A percentile compares a stretch with the other conserved stretches of the same genome.
Evolutionary conservation across 2,888 invertebrate species (phyloP).

Genomic region (Sphaerophoria taeniata): DNA sequence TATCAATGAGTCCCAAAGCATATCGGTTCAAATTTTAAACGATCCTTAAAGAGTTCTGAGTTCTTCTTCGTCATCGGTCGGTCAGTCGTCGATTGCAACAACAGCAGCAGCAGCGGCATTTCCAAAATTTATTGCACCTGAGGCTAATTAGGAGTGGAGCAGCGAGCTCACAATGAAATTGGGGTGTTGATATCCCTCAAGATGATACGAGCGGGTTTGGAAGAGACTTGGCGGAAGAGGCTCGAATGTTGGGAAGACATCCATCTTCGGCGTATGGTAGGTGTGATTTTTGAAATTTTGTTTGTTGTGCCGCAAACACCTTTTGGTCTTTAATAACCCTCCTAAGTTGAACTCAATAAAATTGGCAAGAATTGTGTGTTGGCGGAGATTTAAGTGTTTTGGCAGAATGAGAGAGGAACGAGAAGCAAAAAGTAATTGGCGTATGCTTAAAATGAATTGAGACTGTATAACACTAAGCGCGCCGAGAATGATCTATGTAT

Average conservation of each 20-base stretch:
- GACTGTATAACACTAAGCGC: not conserved
- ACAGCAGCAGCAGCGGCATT: slow-evolving; percentile 56
- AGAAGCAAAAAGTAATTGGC: not conserved
- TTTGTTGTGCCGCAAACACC: slow-evolving; percentile 75
- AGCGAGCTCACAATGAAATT: slow-evolving; percentile 59
- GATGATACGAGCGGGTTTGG: not conserved
- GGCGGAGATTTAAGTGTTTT: slow-evolving; percentile 21
- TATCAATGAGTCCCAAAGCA: slow-evolving; percentile 2
- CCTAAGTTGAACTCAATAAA: slow-evolving; percentile 68
- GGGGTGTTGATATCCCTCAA: slow-evolving; percentile 69
- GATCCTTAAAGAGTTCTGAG: slow-evolving; percentile 52
- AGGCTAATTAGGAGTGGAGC: slow-evolving; percentile 73
- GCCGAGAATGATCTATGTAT: no score
- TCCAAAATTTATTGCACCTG: slow-evolving; percentile 73
- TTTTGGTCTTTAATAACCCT: slow-evolving; percentile 71
- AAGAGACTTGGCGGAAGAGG: not conserved
- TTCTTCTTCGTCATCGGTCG: slow-evolving; percentile 34
- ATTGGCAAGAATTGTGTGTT: slow-evolving; percentile 41
- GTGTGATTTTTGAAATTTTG: slow-evolving; percentile 73
- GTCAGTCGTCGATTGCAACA: not conserved
- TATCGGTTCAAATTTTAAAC: slow-evolving; percentile 48
- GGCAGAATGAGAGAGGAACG: not conserved
- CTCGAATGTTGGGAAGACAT: slow-evolving; percentile 54
- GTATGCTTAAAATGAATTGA: not conserved
- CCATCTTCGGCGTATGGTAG: slow-evolving; percentile 69